Evolutionary conservation across 2,888 invertebrate genomes (phyloP).

Genomic region (Cerceris ruficornis): DNA sequence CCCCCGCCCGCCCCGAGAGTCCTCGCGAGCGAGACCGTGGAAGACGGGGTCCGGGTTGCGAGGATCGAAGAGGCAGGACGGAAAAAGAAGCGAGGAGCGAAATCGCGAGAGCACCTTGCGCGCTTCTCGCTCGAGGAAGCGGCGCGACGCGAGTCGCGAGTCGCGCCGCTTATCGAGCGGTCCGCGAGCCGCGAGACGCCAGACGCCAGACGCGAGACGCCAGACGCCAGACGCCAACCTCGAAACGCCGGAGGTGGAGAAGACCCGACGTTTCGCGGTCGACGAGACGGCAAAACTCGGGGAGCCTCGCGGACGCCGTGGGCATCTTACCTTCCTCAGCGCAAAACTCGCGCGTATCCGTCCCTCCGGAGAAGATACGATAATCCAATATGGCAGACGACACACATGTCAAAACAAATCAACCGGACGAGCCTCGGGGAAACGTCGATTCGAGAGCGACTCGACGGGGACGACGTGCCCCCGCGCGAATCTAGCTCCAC

Average conservation of each 20-base stretch:
- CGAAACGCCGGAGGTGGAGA: background rate
- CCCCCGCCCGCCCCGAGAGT: too few species aligned
- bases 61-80: background rate
- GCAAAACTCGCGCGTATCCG: constrained; percentile 45
- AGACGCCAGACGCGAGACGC: background rate
- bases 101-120: too few species aligned
- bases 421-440: constrained; percentile 54
- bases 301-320: background rate
- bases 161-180: constrained; percentile 1
- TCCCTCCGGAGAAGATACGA: constrained; percentile 53
- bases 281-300: background rate
- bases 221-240: background rate
- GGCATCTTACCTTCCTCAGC: constrained; percentile 52
- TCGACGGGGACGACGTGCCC: constrained; percentile 12
- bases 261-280: background rate
- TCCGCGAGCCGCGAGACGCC: background rate
- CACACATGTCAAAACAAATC: constrained; percentile 80
- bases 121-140: background rate
- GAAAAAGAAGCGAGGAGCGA: background rate
- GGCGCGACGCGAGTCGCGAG: background rate
- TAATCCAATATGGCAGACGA: constrained; percentile 77
- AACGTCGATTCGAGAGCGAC: constrained; percentile 46
- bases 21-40: background rate
- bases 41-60: background rate
- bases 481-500: too few species aligned